Conservation (phyloP, 1,140 invertebrate genomes). For the Calosoma granatense region DNA sequence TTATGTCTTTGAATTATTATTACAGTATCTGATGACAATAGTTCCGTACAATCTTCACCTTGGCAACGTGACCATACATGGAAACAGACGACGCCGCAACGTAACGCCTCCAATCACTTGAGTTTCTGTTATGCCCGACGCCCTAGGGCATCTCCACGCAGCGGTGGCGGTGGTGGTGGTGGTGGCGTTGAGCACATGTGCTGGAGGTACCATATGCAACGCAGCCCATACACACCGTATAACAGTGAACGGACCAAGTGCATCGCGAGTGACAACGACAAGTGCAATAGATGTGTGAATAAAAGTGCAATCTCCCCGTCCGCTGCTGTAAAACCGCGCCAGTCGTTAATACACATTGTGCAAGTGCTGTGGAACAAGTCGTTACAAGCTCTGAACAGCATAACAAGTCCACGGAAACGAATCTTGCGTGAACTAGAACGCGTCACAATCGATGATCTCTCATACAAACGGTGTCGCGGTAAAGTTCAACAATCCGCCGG, state of each 20-base stretch:
- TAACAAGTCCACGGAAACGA: slow-evolving; percentile 60
- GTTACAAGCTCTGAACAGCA: slow-evolving; percentile 35
- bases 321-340: slow-evolving; percentile 22
- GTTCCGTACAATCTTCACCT: slow-evolving; percentile 76
- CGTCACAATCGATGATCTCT: slow-evolving; percentile 54
- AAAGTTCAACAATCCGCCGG: slow-evolving; percentile 14
- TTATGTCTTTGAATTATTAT: too few relatives aligned
- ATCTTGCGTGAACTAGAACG: slow-evolving; percentile 62
- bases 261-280: slow-evolving; percentile 21
- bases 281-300: slow-evolving; percentile 18
- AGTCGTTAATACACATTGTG: not conserved
- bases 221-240: slow-evolving; percentile 46
- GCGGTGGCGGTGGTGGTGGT: slow-evolving; percentile 36
- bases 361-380: not conserved
- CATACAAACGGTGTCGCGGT: slow-evolving; percentile 22
- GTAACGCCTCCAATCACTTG: slow-evolving; percentile 60
- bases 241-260: slow-evolving; percentile 36
- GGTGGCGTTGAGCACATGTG: slow-evolving; percentile 27
- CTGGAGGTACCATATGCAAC: not conserved
- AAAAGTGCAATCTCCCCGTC: slow-evolving; percentile 23
- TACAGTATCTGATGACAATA: slow-evolving; percentile 77
- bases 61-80: slow-evolving; percentile 80
- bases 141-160: slow-evolving; percentile 30
- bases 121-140: slow-evolving; percentile 54
- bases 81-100: slow-evolving; percentile 67